A percentile compares a stretch with the other conserved stretches of the same genome.
phyloP scores from a whole-genome alignment of 2,113 vertebrate species.

The Syrmaticus mikado region DNA sequence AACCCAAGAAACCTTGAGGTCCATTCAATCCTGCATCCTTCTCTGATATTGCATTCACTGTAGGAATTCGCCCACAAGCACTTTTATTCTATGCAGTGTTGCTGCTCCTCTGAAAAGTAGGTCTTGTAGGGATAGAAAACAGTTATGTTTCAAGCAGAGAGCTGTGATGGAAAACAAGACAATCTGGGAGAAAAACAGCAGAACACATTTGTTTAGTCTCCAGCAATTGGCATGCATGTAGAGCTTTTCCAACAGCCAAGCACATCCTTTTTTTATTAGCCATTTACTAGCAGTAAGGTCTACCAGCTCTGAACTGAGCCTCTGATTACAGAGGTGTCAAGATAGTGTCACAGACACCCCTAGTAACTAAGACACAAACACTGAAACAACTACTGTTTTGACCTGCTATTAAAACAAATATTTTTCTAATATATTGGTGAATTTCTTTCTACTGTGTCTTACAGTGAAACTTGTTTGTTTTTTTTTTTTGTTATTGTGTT shows the following conservation, averaged over 20 bases:
- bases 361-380: background rate
- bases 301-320: background rate
- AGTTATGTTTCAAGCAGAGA: background rate
- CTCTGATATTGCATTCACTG: background rate
- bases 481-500: background rate
- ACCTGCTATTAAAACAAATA: background rate
- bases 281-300: background rate
- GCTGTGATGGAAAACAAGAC: background rate
- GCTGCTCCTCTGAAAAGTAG: background rate
- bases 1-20: background rate
- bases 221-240: background rate
- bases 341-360: background rate
- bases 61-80: background rate
- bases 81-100: background rate
- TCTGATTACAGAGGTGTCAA: background rate
- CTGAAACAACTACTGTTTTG: background rate
- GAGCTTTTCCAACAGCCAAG: background rate
- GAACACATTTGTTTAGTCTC: background rate
- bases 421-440: background rate
- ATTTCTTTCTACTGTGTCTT: background rate
- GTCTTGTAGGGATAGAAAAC: background rate
- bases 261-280: background rate
- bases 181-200: background rate
- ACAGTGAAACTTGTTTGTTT: background rate
- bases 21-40: background rate